These are phyloP conservation scores for Agrypnus murinus DNA, from an alignment of 2,888 invertebrate genomes.

Conservation along the genomic window DNA sequence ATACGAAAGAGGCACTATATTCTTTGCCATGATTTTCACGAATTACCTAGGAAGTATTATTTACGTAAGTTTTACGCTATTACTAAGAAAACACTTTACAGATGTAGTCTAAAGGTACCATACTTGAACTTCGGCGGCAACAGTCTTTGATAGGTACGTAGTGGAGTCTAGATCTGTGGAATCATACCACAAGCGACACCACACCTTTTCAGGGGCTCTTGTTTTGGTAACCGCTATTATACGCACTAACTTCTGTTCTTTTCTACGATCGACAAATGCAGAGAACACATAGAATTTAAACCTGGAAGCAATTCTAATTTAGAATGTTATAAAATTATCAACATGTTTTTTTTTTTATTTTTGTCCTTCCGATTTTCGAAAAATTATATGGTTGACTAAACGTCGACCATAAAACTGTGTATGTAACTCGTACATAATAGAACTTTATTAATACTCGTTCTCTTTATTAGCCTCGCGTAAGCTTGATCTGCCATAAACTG, in stretches of 20 bases:
- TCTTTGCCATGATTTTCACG: constrained; percentile 95
- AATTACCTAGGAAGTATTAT: constrained; percentile 77
- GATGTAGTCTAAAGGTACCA: constrained; percentile 48
- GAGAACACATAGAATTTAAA: constrained; percentile 95
- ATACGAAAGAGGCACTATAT: constrained; percentile 92
- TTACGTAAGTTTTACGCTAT: constrained; percentile 32
- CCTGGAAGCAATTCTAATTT: no score
- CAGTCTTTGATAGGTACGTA: constrained; percentile 74
- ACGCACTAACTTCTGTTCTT: constrained; percentile 80
- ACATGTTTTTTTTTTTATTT: no score
- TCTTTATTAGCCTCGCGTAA: no score
- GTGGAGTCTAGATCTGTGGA: constrained; percentile 62
- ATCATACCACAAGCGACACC: constrained; percentile 86
- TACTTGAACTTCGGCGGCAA: constrained; percentile 85
- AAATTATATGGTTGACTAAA: no score
- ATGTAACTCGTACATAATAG: no score
- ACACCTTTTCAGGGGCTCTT: constrained; percentile 85
- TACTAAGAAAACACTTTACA: constrained; percentile 14
- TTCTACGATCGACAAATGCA: constrained; percentile 88
- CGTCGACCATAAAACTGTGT: no score
- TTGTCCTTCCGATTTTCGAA: no score
- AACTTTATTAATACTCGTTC: no score
- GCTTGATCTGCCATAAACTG: no score
- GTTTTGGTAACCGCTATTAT: constrained; percentile 93
- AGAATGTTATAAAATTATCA: no score